These are phyloP conservation scores for Listronotus bonariensis DNA, from an alignment of 1,140 invertebrate genomes.

Conservation along the genomic window DNA sequence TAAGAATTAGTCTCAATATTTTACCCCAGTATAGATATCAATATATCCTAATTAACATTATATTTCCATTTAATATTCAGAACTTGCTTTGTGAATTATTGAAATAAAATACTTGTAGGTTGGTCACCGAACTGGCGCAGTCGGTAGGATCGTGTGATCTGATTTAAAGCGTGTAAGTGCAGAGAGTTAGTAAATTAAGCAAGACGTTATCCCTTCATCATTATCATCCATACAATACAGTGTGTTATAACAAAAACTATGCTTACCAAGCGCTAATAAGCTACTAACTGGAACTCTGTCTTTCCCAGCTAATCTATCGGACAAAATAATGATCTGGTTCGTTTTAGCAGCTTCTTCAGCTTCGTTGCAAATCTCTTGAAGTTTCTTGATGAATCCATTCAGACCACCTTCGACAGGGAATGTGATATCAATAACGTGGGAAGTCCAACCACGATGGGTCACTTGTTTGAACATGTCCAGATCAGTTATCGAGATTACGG, in stretches of 20 bases:
- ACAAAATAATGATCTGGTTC: slow-evolving; percentile 88
- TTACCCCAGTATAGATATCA: too few species aligned
- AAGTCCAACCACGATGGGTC: slow-evolving; percentile 88
- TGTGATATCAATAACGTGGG: slow-evolving; percentile 88
- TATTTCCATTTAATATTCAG: too few species aligned
- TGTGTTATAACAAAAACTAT: neutral
- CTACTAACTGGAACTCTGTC: slow-evolving; percentile 79
- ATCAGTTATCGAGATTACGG: slow-evolving; percentile 91
- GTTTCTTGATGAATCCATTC: slow-evolving; percentile 74
- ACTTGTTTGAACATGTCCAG: slow-evolving; percentile 86
- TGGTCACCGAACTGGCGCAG: too few species aligned
- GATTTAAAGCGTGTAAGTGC: too few species aligned
- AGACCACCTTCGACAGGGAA: slow-evolving; percentile 76
- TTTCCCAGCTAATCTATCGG: slow-evolving; percentile 74
- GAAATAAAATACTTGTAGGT: too few species aligned
- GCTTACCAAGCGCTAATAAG: slow-evolving; percentile 77
- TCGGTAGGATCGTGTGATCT: too few species aligned
- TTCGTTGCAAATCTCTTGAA: slow-evolving; percentile 81
- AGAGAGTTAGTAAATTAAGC: too few species aligned
- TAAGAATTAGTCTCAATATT: too few species aligned
- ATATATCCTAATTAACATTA: too few species aligned
- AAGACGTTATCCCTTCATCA: too few species aligned
- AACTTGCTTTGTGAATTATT: too few species aligned
- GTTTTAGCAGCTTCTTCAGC: slow-evolving; percentile 81
- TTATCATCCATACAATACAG: too few species aligned